phyloP scores from a whole-genome alignment of 2,797 vertebrate species.

The Geotrypetes seraphini region DNA sequence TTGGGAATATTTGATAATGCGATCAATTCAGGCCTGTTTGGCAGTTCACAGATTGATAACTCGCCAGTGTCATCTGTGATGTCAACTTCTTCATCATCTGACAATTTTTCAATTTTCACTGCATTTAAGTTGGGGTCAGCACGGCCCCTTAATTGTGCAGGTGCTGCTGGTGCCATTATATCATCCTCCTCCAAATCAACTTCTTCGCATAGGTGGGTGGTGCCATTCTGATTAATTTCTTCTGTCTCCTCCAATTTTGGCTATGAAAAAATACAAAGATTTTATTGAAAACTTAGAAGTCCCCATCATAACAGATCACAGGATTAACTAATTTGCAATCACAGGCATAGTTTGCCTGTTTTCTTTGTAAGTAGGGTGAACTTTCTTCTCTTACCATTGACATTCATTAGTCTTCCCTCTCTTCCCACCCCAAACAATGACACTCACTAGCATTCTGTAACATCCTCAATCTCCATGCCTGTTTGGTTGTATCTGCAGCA shows the following conservation, averaged over 20 bases:
- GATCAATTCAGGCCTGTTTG: slow-evolving; percentile 20
- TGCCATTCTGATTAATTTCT: slow-evolving; percentile 9
- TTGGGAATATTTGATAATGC: slow-evolving; percentile 3
- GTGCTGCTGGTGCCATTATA: not conserved
- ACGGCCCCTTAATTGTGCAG: slow-evolving; percentile 34
- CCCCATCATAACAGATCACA: not conserved
- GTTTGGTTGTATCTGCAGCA: too few relatives aligned
- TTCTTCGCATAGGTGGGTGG: slow-evolving; percentile 18
- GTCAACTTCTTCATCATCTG: slow-evolving; percentile 89
- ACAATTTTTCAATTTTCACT: slow-evolving; percentile 82
- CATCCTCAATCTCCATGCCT: too few relatives aligned
- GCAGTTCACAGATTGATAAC: slow-evolving; percentile 5
- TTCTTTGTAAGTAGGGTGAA: too few relatives aligned
- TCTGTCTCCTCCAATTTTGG: slow-evolving; percentile 31
- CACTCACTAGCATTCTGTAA: too few relatives aligned
- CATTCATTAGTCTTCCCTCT: too few relatives aligned
- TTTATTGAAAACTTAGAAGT: not conserved
- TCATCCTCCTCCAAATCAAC: not conserved
- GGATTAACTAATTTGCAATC: not conserved
- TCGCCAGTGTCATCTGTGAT: slow-evolving; percentile 82
- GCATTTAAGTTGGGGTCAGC: slow-evolving; percentile 63
- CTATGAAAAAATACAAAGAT: not conserved
- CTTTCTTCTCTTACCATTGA: too few relatives aligned
- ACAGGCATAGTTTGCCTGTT: too few relatives aligned
- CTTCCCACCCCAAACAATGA: too few relatives aligned